Base-by-base conservation (phyloP, 2,888 invertebrate genomes). In the Epistrophe eligans region DNA sequence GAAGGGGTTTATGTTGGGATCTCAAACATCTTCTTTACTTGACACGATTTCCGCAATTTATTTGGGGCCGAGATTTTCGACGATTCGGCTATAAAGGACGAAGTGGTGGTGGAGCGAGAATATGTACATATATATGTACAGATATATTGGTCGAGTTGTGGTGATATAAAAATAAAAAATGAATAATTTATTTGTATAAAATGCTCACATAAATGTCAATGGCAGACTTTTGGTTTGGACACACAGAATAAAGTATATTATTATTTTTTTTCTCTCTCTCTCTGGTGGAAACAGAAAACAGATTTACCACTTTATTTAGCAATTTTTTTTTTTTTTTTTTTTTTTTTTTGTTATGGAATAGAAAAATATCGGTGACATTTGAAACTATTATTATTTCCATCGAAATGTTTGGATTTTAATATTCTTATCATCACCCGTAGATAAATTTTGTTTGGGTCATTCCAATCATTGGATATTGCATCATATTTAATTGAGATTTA, bases 131-230 rank as follows among this genome's bases (percentile, higher is more conserved):
- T 9, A 9, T 3, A 15, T 15, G n/a, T n/a, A n/a, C n/a, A n/a
- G n/a, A 28, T 7, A 48, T 67, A 8, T 67, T 50, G 50, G 67
- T 40, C 71, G 48, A 60, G 55, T 48, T 74, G 24, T 66, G 80
- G 84, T 67, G 45, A 77, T 80, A 80, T 80, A 84, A 84, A 76
- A 80, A 80, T 80, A 72, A 84, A 84, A 76, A 80, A 80, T 84
- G 71, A 84, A 84, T 84, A 84, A 80, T 80, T 80, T 80, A 79
- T 84, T 52, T 70, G 52, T 52, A 84, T 72, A 71, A 40, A 84
- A 79, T 70, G 79, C 43, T 76, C 79, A 66, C 58, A 77, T 84
- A 84, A 80, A 80, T 80, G 80, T 84, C 84, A 84, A 80, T 84
- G 52, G 48, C 62, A 72, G 70, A 38, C 66, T 50, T 66, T 60